Evolutionary conservation across 1,140 invertebrate genomes (phyloP).

Genomic region (Homarus americanus): DNA sequence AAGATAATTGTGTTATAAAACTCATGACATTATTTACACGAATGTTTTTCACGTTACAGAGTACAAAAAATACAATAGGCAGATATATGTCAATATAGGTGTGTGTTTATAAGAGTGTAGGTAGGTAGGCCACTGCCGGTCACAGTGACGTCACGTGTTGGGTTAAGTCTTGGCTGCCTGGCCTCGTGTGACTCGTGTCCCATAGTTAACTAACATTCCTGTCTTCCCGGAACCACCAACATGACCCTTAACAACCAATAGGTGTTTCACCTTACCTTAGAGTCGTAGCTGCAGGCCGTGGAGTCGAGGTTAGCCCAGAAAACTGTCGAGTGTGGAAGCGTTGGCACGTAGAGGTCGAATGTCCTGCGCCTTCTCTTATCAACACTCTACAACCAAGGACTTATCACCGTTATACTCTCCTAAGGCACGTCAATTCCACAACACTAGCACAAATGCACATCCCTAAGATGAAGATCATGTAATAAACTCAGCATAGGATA

Average conservation of each 20-base stretch:
- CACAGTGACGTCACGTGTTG: constrained; percentile 30
- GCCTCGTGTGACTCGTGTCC: constrained; percentile 27
- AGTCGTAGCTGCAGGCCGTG: background rate
- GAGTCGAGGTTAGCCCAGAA: background rate
- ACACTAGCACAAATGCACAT: constrained; percentile 52
- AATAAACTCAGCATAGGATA: constrained; percentile 35
- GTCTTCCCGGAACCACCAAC: background rate
- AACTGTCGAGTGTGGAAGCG: constrained; percentile 3
- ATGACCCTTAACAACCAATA: background rate
- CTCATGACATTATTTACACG: too few relatives aligned
- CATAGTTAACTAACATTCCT: background rate
- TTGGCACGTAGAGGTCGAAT: constrained; percentile 19
- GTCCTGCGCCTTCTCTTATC: constrained; percentile 37
- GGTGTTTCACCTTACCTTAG: background rate
- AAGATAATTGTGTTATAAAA: too few relatives aligned
- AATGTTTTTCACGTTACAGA: too few relatives aligned
- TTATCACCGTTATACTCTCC: constrained; percentile 41
- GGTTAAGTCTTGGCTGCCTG: background rate
- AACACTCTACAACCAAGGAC: constrained; percentile 33
- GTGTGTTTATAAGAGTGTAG: background rate
- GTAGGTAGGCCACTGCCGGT: constrained; percentile 20
- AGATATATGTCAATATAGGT: background rate
- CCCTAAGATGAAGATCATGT: constrained; percentile 32
- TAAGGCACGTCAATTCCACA: constrained; percentile 62
- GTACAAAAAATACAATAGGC: background rate